phyloP scores from a whole-genome alignment of 2,113 vertebrate genomes.

The Dinomys branickii region DNA sequence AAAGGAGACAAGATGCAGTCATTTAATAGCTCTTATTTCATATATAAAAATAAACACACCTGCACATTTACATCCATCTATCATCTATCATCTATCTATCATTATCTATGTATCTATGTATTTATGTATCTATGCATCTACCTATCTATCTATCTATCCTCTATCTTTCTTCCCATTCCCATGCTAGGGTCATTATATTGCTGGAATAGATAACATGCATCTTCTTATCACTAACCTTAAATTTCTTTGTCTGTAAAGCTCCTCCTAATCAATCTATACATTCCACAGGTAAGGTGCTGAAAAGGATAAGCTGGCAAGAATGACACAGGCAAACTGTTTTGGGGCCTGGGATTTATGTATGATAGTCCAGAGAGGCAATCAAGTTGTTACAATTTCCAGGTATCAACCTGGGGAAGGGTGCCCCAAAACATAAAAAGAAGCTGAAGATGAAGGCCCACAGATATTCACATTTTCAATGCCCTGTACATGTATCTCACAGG shows the following conservation, averaged over 20 bases:
- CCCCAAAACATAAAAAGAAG: not conserved
- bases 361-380: not conserved
- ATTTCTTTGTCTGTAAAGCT: not conserved
- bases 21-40: not conserved
- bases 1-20: not conserved
- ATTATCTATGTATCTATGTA: too few relatives aligned
- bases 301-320: not conserved
- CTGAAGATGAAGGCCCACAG: not conserved
- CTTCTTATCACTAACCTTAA: not conserved
- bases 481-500: not conserved
- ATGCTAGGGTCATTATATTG: not conserved
- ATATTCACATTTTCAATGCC: not conserved
- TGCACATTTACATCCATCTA: too few relatives aligned
- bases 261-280: not conserved
- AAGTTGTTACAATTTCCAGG: not conserved
- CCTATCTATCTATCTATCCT: too few relatives aligned
- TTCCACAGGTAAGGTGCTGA: not conserved
- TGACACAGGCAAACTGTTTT: not conserved
- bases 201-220: not conserved
- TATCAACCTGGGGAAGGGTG: not conserved
- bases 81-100: too few relatives aligned
- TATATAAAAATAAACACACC: too few relatives aligned
- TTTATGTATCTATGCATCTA: too few relatives aligned
- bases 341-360: not conserved
- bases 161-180: not conserved